Evolutionary conservation across 2,888 invertebrate species (phyloP).

Genomic region (Lucinisca nassula): DNA sequence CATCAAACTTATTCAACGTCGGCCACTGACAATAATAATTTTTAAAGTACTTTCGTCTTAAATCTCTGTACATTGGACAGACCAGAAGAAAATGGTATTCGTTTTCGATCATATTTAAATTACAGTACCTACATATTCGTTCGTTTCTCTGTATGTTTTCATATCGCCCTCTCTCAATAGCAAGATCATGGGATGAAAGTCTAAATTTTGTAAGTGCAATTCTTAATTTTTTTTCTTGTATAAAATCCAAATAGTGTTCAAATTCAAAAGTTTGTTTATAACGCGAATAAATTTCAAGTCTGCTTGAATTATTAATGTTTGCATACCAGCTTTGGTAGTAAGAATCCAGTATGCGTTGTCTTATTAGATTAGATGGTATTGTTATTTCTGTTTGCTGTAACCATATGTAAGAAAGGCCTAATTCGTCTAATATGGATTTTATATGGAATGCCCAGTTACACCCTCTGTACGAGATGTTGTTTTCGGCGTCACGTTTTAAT

Average conservation of each 20-base stretch:
- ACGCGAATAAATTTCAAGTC: neutral
- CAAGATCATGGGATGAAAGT: slow-evolving; percentile 19
- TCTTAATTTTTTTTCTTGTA: neutral
- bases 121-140: slow-evolving; percentile 25
- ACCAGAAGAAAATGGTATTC: slow-evolving; percentile 30
- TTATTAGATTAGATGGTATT: neutral
- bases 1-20: slow-evolving; percentile 11
- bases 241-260: slow-evolving; percentile 29
- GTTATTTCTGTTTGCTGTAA: neutral
- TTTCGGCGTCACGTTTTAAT: neutral
- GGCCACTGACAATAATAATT: slow-evolving; percentile 20
- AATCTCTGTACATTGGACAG: slow-evolving; percentile 14
- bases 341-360: neutral
- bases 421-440: neutral
- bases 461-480: neutral
- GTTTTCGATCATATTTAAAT: slow-evolving; percentile 13
- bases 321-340: slow-evolving; percentile 4
- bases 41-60: slow-evolving; percentile 16
- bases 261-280: neutral
- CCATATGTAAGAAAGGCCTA: neutral
- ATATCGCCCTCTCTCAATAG: slow-evolving; percentile 26
- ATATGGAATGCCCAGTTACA: neutral
- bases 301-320: neutral
- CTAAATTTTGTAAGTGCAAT: slow-evolving; percentile 25
- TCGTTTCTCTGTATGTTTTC: slow-evolving; percentile 11